Evolutionary conservation across 2,888 invertebrate genomes (phyloP).

Genomic region (Isotomurus palustris): DNA sequence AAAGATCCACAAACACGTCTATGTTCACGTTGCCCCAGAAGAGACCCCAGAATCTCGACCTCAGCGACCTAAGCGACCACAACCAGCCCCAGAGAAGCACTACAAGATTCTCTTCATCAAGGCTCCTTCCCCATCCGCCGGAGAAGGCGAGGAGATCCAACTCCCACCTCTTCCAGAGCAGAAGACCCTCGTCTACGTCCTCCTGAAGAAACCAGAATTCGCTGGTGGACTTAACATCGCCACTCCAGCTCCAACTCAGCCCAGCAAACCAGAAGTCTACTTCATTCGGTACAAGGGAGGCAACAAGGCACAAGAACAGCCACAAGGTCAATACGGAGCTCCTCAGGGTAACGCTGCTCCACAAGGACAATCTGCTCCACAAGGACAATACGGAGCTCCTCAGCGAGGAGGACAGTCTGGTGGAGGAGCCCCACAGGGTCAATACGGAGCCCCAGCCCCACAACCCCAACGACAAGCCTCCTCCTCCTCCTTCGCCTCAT

Average conservation of each 20-base stretch:
- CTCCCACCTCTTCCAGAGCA: constrained; percentile 43
- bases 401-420: constrained; percentile 8
- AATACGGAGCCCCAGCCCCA: constrained; percentile 10
- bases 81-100: constrained; percentile 79
- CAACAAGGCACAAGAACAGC: constrained; percentile 20
- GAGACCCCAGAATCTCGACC: constrained; percentile 61
- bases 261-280: constrained; percentile 58
- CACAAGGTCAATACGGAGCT: constrained; percentile 12
- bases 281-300: constrained; percentile 75
- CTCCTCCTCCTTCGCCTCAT: neutral
- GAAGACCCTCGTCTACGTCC: constrained; percentile 58
- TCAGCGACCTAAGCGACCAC: constrained; percentile 82
- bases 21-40: constrained; percentile 60
- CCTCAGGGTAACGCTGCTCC: constrained; percentile 17
- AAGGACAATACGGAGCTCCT: constrained; percentile 15
- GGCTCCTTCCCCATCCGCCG: constrained; percentile 39
- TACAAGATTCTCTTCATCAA: constrained; percentile 82
- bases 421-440: constrained; percentile 1
- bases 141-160: constrained; percentile 41
- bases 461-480: constrained; percentile 14
- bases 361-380: constrained; percentile 18
- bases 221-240: constrained; percentile 72
- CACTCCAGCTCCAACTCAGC: constrained; percentile 53
- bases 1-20: constrained; percentile 82
- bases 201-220: constrained; percentile 81